phyloP scores from a whole-genome alignment of 2,888 invertebrate species.

The Perithous albicinctus region DNA sequence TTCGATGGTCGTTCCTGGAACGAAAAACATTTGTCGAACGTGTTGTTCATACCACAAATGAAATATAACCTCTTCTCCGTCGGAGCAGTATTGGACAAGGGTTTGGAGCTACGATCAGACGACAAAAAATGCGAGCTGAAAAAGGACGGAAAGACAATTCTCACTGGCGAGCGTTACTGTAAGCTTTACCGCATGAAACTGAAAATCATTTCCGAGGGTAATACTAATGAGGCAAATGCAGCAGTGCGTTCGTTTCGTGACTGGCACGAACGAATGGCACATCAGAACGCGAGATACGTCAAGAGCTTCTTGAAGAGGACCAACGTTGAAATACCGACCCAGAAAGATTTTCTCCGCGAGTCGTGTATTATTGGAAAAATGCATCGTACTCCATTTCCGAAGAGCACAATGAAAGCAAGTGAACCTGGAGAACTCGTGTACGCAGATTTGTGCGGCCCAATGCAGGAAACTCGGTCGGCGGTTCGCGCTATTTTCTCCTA shows the following conservation, averaged over 20 bases:
- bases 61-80: conserved; percentile 54
- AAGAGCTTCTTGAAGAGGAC: conserved; percentile 43
- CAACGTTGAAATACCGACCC: conserved; percentile 5
- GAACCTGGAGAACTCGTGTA: conserved; percentile 64
- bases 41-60: conserved; percentile 58
- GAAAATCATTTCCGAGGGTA: not conserved
- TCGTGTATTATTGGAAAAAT: conserved; percentile 59
- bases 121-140: conserved; percentile 27
- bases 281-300: conserved; percentile 57
- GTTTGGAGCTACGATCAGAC: conserved; percentile 29
- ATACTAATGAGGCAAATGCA: not conserved
- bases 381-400: conserved; percentile 55
- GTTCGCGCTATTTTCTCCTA: conserved; percentile 60
- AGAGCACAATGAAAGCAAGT: conserved; percentile 41
- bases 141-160: conserved; percentile 37
- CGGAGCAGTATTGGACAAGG: conserved; percentile 59
- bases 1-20: conserved; percentile 63
- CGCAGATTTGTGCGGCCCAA: conserved; percentile 67
- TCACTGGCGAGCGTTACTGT: conserved; percentile 48
- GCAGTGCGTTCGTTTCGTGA: conserved; percentile 34
- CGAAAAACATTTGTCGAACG: conserved; percentile 55
- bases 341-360: conserved; percentile 43
- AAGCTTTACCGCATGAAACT: conserved; percentile 64
- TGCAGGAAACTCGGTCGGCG: conserved; percentile 58
- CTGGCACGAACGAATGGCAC: conserved; percentile 67